Evolutionary conservation across 2,113 vertebrate genomes (phyloP), one percentile per base, ranked within the genome.

Genomic region (Corythornis cristatus): DNA sequence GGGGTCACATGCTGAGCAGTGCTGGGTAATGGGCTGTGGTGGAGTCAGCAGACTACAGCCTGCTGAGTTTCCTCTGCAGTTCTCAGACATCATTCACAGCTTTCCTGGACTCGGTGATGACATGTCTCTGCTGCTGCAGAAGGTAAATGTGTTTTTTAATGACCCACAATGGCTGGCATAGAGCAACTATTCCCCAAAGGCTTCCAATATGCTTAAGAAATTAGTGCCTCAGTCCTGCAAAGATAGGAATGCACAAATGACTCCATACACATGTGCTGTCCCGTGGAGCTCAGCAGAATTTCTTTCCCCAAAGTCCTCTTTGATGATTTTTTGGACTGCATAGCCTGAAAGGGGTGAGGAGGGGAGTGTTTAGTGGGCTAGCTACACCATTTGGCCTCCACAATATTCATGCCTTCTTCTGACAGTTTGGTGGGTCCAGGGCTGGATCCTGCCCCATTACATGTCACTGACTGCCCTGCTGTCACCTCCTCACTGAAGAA

Each of bases 1-100:
- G 0, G 3, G 58, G 16, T 33, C 12, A 2, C 1, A 22, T 10
- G 68, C 42, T 62, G 60, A 4, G 12, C 74, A 3, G 35, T 12
- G 45, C 18, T 6, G 45, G 35, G 61, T 37, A 15, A 20, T 12
- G 1, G 9, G 1, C 64, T n/a, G 68, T 4, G 14, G 46, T 22
- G 43, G 58, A 48, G 25, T 29, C 12, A 46, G 83, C 79, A 54
- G 56, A 42, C 37, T 21, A 42, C 37, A 51, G 60, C 43, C 87
- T 84, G 75, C 75, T 37, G 89, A 18, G 72, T 64, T 77, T 53
- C 66, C 77, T 58, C 33, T 21, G 4, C 35, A 21, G 57, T n/a
- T 73, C 76, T 74, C 78, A 79, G 67, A 25, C 40, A 64, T 45
- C 80, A 15, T 35, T 77, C 85, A 65, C 45, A 48, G 23, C 67